phyloP scores from a whole-genome alignment of 37 sponge, comb jelly and placozoan species.

The Diacarnus erythraeanus region DNA sequence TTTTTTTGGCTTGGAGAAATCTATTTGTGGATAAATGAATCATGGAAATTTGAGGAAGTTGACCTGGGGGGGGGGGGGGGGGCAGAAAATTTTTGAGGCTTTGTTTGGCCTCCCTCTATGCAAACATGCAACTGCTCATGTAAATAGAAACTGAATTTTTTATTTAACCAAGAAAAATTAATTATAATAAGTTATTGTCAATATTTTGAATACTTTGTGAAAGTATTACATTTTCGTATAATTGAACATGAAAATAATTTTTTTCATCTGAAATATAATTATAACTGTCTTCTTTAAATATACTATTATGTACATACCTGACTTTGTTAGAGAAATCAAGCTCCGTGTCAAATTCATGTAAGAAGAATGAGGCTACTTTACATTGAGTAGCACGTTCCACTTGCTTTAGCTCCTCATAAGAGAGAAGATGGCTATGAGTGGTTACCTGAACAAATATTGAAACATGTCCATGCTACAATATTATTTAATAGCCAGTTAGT shows the following conservation, averaged over 20 bases:
- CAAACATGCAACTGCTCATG: too few relatives aligned
- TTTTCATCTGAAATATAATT: not conserved
- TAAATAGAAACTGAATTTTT: too few relatives aligned
- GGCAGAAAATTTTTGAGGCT: too few relatives aligned
- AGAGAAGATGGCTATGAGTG: slow-evolving; percentile 79
- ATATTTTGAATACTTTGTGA: too few relatives aligned
- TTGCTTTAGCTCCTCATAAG: slow-evolving; percentile 29
- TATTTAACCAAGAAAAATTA: not conserved
- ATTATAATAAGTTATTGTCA: not conserved
- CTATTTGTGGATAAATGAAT: too few relatives aligned
- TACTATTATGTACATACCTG: slow-evolving; percentile 29
- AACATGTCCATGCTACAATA: not conserved
- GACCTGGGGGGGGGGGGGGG: too few relatives aligned
- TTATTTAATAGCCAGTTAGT: not conserved
- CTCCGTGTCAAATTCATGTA: slow-evolving; percentile 86
- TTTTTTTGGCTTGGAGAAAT: too few relatives aligned
- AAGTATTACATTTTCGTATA: too few relatives aligned
- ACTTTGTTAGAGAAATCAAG: slow-evolving; percentile 74
- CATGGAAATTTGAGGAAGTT: too few relatives aligned
- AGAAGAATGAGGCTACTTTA: slow-evolving; percentile 5
- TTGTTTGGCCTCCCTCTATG: too few relatives aligned
- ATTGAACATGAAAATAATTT: not conserved
- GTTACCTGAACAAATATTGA: slow-evolving; percentile 60
- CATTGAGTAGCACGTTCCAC: not conserved
- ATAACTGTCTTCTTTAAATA: not conserved